Percentiles rank a stretch among this genome's conserved stretches.
Evolutionary conservation across 2,888 invertebrate species (phyloP).

Genomic region (Autographa pulchrina): DNA sequence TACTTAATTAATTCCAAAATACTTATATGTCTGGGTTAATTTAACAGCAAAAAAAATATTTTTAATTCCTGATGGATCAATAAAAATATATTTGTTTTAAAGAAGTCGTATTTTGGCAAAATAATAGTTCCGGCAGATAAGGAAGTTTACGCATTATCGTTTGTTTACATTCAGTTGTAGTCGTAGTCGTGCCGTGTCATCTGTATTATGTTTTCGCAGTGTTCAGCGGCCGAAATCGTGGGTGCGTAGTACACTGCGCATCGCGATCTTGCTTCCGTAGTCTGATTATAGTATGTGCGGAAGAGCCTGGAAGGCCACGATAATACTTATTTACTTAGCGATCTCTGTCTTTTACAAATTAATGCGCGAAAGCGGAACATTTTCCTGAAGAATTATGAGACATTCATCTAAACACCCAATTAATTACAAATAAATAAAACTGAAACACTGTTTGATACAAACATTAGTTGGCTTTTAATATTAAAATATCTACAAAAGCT

Average conservation of each 20-base stretch:
- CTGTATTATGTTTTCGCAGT: slow-evolving; percentile 59
- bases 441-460: slow-evolving; percentile 10
- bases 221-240: slow-evolving; percentile 63
- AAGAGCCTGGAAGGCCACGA: slow-evolving; percentile 80
- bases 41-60: neutral
- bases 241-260: slow-evolving; percentile 63
- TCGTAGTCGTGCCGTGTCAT: slow-evolving; percentile 62
- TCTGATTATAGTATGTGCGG: slow-evolving; percentile 84
- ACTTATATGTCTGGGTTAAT: neutral
- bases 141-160: slow-evolving; percentile 72
- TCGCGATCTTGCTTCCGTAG: slow-evolving; percentile 78
- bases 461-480: slow-evolving; percentile 32
- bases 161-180: slow-evolving; percentile 67
- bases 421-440: neutral
- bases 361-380: slow-evolving; percentile 60
- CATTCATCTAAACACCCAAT: neutral
- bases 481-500: slow-evolving; percentile 22
- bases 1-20: neutral
- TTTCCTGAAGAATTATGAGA: slow-evolving; percentile 30
- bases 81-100: slow-evolving; percentile 39
- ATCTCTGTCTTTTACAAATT: slow-evolving; percentile 69
- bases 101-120: slow-evolving; percentile 65
- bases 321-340: slow-evolving; percentile 72
- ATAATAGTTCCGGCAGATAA: slow-evolving; percentile 78
- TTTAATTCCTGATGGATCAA: neutral